Conservation (phyloP, 1,140 invertebrate species). For the Drosophila sulfurigaster region DNA sequence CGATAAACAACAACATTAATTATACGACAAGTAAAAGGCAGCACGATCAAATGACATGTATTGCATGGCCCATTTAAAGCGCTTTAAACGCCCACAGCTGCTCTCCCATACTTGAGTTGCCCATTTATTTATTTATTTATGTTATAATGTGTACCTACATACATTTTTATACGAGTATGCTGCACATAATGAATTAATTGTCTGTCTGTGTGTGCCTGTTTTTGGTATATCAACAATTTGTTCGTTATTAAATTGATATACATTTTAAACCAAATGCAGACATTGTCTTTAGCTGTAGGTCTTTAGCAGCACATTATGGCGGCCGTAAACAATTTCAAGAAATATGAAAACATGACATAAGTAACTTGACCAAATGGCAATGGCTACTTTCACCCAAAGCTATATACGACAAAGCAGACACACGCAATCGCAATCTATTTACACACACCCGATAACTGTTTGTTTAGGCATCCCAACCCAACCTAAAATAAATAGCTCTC, state of each 20-base stretch:
- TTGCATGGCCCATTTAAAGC: slow-evolving; percentile 52
- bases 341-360: slow-evolving; percentile 67
- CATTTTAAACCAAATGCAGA: slow-evolving; percentile 35
- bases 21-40: slow-evolving; percentile 65
- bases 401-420: not conserved
- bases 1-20: slow-evolving; percentile 72
- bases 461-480: slow-evolving; percentile 15
- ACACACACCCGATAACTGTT: not conserved
- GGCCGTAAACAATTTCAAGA: slow-evolving; percentile 1
- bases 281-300: slow-evolving; percentile 13
- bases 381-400: slow-evolving; percentile 60
- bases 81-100: slow-evolving; percentile 53
- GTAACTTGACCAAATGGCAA: slow-evolving; percentile 34
- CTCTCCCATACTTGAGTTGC: not conserved
- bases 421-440: not conserved
- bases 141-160: not conserved
- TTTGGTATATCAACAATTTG: slow-evolving; percentile 23
- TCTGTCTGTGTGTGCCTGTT: not conserved
- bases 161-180: not conserved
- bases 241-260: slow-evolving; percentile 32
- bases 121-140: not conserved
- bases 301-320: slow-evolving; percentile 50
- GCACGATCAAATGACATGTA: slow-evolving; percentile 55
- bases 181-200: slow-evolving; percentile 24
- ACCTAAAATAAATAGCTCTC: slow-evolving; percentile 1